These are phyloP conservation scores for Drosophila suzukii DNA, from an alignment of 1,140 invertebrate genomes.

Conservation along the genomic window DNA sequence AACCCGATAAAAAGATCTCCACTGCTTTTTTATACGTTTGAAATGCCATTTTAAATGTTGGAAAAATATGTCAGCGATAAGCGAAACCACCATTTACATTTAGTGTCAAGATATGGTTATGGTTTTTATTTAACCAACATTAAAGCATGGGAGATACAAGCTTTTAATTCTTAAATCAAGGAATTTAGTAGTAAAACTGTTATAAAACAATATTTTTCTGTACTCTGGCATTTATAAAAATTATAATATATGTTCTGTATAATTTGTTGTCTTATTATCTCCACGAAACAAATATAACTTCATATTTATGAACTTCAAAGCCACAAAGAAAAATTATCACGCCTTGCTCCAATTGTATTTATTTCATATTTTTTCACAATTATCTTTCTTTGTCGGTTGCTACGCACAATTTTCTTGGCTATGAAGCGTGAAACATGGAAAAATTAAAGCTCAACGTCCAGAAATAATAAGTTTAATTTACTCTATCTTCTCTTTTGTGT, in stretches of 20 bases:
- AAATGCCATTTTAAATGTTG: constrained; percentile 27
- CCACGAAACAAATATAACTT: not conserved
- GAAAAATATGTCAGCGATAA: constrained; percentile 32
- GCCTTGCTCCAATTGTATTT: constrained; percentile 9
- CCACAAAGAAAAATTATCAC: constrained; percentile 9
- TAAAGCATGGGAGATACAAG: not conserved
- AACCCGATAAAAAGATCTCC: constrained; percentile 22
- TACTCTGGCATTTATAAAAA: no score
- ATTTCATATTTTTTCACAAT: constrained; percentile 17
- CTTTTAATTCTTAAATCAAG: no score
- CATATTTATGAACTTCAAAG: not conserved
- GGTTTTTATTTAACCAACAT: not conserved
- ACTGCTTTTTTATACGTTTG: not conserved
- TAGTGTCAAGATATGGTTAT: constrained; percentile 6
- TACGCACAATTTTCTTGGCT: constrained; percentile 42
- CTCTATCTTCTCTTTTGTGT: constrained; percentile 3
- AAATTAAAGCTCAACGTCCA: constrained; percentile 27
- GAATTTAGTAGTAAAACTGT: no score
- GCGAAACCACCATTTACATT: constrained; percentile 18
- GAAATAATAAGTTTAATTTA: constrained; percentile 45
- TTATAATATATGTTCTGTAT: no score
- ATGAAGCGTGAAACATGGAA: constrained; percentile 41
- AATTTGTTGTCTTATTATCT: no score
- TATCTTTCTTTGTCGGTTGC: constrained; percentile 9
- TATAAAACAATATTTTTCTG: no score